A percentile compares a stretch with the other conserved stretches of the same genome.
phyloP scores from a whole-genome alignment of 2,113 vertebrate species.

The Lota lota region DNA sequence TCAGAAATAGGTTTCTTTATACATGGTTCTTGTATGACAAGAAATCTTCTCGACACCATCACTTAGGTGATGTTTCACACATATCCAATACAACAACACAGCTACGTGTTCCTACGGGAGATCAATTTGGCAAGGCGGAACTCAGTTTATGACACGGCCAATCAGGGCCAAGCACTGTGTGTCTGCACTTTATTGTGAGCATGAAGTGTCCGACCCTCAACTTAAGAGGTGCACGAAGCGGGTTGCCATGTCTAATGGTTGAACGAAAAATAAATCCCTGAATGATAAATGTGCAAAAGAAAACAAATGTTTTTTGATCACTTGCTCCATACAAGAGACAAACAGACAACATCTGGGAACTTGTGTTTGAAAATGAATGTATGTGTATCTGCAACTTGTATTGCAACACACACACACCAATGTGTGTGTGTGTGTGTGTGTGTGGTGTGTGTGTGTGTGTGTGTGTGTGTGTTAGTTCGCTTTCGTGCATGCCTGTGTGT shows the following conservation, averaged over 20 bases:
- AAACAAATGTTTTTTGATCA: conserved; percentile 54
- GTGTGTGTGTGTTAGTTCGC: conserved; percentile 13
- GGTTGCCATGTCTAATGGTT: conserved; percentile 14
- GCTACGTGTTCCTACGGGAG: conserved; percentile 43
- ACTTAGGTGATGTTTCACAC: conserved; percentile 62
- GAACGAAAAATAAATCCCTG: conserved; percentile 68
- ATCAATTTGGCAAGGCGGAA: conserved; percentile 67
- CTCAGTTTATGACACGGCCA: conserved; percentile 36
- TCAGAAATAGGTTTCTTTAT: conserved; percentile 89
- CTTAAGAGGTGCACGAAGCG: conserved; percentile 13
- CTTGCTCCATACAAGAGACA: conserved; percentile 3
- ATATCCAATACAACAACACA: conserved; percentile 43
- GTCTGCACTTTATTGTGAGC: conserved; percentile 22
- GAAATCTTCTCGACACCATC: conserved; percentile 78
- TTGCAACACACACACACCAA: conserved; percentile 28
- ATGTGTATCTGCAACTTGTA: conserved; percentile 26
- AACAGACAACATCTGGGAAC: conserved; percentile 34
- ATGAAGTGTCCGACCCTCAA: conserved; percentile 31
- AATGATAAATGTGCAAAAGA: conserved; percentile 56
- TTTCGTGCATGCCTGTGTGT: not conserved
- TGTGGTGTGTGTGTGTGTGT: no score
- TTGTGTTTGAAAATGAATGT: conserved; percentile 3
- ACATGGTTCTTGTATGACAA: conserved; percentile 98
- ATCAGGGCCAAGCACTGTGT: conserved; percentile 21
- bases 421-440: conserved; percentile 22